Evolutionary conservation across 2,888 invertebrate genomes (phyloP), one percentile per base, ranked within the genome.

Genomic region (Opisthograptis luteolata): DNA sequence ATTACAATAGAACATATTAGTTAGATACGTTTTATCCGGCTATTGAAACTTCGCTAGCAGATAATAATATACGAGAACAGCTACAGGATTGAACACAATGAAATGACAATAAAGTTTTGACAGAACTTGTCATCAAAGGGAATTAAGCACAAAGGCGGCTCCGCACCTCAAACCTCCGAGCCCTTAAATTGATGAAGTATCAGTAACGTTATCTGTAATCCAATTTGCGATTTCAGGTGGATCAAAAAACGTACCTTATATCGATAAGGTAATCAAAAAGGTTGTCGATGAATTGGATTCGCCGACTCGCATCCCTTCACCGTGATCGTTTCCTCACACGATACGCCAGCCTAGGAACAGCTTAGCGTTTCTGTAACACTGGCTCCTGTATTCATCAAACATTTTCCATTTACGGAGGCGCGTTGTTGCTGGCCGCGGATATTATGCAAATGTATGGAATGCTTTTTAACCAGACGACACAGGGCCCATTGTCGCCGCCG

Each of bases 401-500:
- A 43, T 40, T 42, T 40, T 41, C 36, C 52, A 43, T 43, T 40
- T 19, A 32, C 20, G 5, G 17, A 20, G 10, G 36, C 15, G 41
- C 12, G 47, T 9, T 6, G 19, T 6, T 20, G 20, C 19, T 32
- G 45, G 31, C 19, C 40, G 41, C 24, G 41, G 31, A 43, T 43
- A 52, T 54, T 49, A 46, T 52, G 48, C 30, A 41, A 49, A 46
- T 57, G 36, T 55, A 41, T 42, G 36, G 41, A 52, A 49, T 45
- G 49, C 40, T 49, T 56, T 48, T 37, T 50, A 46, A 49, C 39
- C 40, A 45, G 44, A 37, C 53, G 41, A 48, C 48, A 37, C 27
- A 24, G 44, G 44, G 24, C 30, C 37, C 40, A 45, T 41, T 40
- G 50, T 44, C 50, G 30, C 50, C 28, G 40, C 9, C 31, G 42